These are phyloP conservation scores for Silurus lanzhouensis DNA, from an alignment of 2,797 vertebrate genomes.

Conservation along the genomic window DNA sequence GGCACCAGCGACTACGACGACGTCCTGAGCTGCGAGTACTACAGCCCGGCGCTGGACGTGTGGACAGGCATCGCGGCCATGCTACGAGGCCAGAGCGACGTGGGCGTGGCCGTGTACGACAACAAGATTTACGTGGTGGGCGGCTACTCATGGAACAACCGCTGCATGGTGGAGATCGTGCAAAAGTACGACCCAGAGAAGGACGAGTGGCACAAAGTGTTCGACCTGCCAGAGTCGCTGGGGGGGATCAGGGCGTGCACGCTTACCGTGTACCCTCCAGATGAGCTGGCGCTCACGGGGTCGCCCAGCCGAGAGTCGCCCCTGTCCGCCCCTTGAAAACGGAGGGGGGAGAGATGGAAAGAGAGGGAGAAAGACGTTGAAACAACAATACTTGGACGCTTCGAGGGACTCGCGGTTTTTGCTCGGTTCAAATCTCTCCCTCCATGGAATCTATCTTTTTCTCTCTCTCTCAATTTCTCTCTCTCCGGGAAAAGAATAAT, in stretches of 20 bases:
- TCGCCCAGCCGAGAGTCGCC: conserved; percentile 93
- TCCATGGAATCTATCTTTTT: conserved; percentile 19
- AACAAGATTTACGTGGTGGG: conserved; percentile 98
- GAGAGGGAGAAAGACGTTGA: conserved; percentile 59
- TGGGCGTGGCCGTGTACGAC: conserved; percentile 96
- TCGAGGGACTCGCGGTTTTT: neutral
- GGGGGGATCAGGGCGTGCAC: conserved; percentile 97
- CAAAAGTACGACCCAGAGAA: conserved; percentile 98
- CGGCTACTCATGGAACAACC: conserved; percentile 99
- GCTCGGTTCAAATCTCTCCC: conserved; percentile 20
- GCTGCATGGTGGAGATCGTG: conserved; percentile 99
- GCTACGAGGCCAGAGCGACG: conserved; percentile 96
- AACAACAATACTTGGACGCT: neutral
- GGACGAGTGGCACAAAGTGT: conserved; percentile 98
- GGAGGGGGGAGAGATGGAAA: conserved; percentile 49
- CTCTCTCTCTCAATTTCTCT: conserved; percentile 54
- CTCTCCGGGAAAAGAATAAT: conserved; percentile 48
- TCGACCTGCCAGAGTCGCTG: conserved; percentile 95
- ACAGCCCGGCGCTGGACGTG: conserved; percentile 92
- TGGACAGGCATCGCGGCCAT: conserved; percentile 97
- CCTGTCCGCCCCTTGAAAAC: conserved; percentile 89
- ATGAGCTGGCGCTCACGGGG: conserved; percentile 82
- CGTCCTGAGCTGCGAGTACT: conserved; percentile 97
- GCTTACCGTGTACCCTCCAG: conserved; percentile 93
- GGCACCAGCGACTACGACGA: conserved; percentile 98